These are phyloP conservation scores for Eupithecia centaureata DNA, from an alignment of 2,888 invertebrate genomes.

Conservation along the genomic window DNA sequence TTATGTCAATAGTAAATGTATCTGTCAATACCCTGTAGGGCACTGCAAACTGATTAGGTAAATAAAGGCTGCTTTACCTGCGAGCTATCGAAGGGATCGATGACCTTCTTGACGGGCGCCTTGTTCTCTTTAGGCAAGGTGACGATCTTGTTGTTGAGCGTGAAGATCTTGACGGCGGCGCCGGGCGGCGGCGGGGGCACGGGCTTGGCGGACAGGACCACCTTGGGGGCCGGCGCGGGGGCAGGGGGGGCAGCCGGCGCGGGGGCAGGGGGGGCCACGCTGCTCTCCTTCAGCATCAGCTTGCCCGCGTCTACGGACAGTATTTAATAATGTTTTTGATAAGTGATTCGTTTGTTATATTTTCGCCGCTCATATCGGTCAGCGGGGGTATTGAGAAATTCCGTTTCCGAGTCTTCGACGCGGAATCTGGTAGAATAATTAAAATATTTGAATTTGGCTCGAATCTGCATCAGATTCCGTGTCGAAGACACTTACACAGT, in stretches of 20 bases:
- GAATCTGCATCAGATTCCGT: too few species aligned
- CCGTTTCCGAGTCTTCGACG: too few species aligned
- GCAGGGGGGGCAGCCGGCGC: constrained; percentile 52
- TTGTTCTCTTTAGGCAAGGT: constrained; percentile 39
- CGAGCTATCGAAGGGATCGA: constrained; percentile 47
- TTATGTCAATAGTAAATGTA: too few species aligned
- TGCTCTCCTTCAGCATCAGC: constrained; percentile 86
- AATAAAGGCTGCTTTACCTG: constrained; percentile 23
- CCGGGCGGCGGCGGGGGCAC: constrained; percentile 52
- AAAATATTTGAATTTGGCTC: too few species aligned
- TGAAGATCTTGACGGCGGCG: constrained; percentile 62
- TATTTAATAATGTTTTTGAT: too few species aligned
- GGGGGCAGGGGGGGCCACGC: constrained; percentile 57
- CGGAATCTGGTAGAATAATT: too few species aligned
- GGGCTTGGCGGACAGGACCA: constrained; percentile 58
- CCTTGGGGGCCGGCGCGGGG: constrained; percentile 44
- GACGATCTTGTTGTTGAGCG: constrained; percentile 56
- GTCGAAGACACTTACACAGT: too few species aligned
- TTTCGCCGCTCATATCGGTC: too few species aligned
- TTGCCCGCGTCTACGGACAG: constrained; percentile 86
- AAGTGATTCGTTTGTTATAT: too few species aligned
- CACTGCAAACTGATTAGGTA: too few species aligned
- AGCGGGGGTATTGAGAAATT: too few species aligned
- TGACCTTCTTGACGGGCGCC: constrained; percentile 48
- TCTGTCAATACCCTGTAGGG: too few species aligned